These are phyloP conservation scores for Ianthella basta DNA, from an alignment of 37 sponge, comb jelly and placozoan species.

Conservation along the genomic window DNA sequence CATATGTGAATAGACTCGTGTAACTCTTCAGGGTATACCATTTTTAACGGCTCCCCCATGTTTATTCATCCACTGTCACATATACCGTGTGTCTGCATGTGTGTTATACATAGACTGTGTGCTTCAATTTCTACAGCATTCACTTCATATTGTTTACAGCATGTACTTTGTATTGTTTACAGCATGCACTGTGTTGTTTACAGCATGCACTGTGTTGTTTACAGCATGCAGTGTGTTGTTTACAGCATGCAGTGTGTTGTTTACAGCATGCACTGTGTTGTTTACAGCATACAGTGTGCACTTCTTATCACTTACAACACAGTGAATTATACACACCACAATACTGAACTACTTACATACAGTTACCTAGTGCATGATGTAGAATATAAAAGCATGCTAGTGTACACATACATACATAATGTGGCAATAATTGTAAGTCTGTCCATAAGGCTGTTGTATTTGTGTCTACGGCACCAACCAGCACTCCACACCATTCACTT, in stretches of 20 bases:
- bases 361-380: neutral
- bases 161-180: too few relatives aligned
- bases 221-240: too few relatives aligned
- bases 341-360: neutral
- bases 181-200: too few relatives aligned
- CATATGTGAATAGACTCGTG: constrained; percentile 32
- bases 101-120: constrained; percentile 43
- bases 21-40: constrained; percentile 72
- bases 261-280: too few relatives aligned
- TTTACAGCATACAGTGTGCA: neutral
- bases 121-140: constrained; percentile 47
- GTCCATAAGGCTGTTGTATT: too few relatives aligned
- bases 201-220: too few relatives aligned
- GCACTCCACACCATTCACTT: too few relatives aligned
- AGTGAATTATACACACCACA: neutral
- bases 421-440: neutral
- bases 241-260: too few relatives aligned
- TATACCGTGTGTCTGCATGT: constrained; percentile 69
- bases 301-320: neutral
- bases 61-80: constrained; percentile 86
- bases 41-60: constrained; percentile 84
- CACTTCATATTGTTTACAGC: neutral
- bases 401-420: neutral
- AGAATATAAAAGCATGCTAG: neutral
- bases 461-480: too few relatives aligned